Evolutionary conservation across 2,797 vertebrate genomes (phyloP).

Genomic region (Gymnopithys bicolor): DNA sequence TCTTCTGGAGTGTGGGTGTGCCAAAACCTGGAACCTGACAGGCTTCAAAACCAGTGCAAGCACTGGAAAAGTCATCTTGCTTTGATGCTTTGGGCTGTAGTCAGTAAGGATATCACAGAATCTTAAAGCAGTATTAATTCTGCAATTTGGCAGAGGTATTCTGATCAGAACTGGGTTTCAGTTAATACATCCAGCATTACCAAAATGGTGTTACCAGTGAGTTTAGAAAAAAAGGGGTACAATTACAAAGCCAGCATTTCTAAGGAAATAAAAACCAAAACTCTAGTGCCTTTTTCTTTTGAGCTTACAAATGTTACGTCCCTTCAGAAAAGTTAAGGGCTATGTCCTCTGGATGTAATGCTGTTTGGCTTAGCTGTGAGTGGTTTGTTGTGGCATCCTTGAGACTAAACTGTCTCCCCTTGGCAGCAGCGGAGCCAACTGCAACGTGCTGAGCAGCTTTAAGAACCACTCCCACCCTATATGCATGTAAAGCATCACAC

Average conservation of each 20-base stretch:
- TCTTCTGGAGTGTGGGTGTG: background rate
- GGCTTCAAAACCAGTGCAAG: background rate
- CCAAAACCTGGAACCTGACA: background rate
- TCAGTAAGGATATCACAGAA: background rate
- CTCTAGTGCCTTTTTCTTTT: conserved; percentile 75
- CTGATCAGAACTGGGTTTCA: background rate
- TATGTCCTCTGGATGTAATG: background rate
- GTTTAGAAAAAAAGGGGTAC: background rate
- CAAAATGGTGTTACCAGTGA: conserved; percentile 2
- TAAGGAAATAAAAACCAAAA: conserved; percentile 33
- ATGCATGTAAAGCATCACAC: background rate
- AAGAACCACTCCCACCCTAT: background rate
- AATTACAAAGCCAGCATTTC: conserved; percentile 62
- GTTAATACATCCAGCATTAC: background rate
- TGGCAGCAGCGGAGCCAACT: background rate
- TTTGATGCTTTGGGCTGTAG: background rate
- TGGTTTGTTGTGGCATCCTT: background rate
- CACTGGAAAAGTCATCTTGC: background rate
- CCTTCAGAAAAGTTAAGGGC: conserved; percentile 30
- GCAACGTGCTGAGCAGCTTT: background rate
- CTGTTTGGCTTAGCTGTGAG: background rate
- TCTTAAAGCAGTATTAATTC: background rate
- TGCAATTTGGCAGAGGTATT: background rate
- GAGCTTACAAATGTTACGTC: conserved; percentile 14
- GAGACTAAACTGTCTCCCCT: background rate